phyloP scores from a whole-genome alignment of 1,140 invertebrate genomes.

The Zaprionus camerounensis region DNA sequence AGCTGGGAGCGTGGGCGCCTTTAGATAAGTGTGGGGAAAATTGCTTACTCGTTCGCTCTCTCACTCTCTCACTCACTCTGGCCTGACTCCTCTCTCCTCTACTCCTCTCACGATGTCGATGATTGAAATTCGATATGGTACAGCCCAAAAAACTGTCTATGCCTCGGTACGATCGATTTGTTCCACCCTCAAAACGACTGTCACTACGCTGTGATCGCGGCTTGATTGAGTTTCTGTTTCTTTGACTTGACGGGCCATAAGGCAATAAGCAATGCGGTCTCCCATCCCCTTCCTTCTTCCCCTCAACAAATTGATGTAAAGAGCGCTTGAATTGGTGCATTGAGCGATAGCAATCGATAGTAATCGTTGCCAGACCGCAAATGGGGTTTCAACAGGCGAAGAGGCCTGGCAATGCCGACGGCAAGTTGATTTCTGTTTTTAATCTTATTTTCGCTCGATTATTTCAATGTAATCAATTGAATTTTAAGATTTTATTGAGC shows the following conservation, averaged over 20 bases:
- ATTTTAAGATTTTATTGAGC: not conserved
- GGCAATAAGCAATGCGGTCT: not conserved
- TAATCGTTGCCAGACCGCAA: slow-evolving; percentile 34
- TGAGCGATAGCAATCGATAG: not conserved
- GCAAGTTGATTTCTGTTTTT: not conserved
- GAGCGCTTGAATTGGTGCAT: not conserved
- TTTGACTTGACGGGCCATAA: slow-evolving; percentile 37
- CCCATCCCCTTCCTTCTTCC: not conserved
- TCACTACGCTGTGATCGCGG: slow-evolving; percentile 60
- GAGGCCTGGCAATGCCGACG: not conserved
- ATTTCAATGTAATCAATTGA: not conserved
- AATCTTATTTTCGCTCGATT: not conserved
- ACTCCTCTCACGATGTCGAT: slow-evolving; percentile 5
- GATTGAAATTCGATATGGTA: slow-evolving; percentile 69
- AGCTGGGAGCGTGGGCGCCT: slow-evolving; percentile 47
- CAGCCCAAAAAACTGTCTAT: slow-evolving; percentile 22
- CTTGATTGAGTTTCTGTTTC: slow-evolving; percentile 37
- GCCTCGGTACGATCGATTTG: slow-evolving; percentile 54
- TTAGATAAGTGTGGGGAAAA: slow-evolving; percentile 46
- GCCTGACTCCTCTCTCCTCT: not conserved
- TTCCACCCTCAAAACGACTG: slow-evolving; percentile 77
- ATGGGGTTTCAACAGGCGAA: not conserved
- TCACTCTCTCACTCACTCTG: not conserved
- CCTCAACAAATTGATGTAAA: not conserved
- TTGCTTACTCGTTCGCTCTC: slow-evolving; percentile 18